A percentile compares a stretch with the other conserved stretches of the same genome.
phyloP scores from a whole-genome alignment of 2,888 invertebrate genomes.

The Pyrrhia umbra region DNA sequence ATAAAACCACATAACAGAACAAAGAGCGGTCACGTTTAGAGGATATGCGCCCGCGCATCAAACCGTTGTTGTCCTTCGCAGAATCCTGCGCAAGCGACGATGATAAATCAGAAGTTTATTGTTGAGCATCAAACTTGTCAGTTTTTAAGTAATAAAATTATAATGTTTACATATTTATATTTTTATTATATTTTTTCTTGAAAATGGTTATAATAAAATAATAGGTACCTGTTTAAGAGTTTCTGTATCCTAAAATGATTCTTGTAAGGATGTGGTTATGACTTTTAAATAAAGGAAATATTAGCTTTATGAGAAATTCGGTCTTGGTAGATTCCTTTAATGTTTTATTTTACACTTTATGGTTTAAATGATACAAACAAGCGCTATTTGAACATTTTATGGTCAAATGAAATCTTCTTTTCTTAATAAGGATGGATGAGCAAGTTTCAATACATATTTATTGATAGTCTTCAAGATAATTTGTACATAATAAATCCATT shows the following conservation, averaged over 20 bases:
- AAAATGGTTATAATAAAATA: constrained; percentile 22
- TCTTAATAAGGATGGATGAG: constrained; percentile 21
- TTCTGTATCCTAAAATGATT: background rate
- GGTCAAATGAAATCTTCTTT: background rate
- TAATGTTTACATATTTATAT: constrained; percentile 26
- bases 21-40: constrained; percentile 59
- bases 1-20: constrained; percentile 39
- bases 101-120: constrained; percentile 55
- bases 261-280: background rate
- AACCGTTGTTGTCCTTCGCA: constrained; percentile 61
- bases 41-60: constrained; percentile 54
- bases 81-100: constrained; percentile 54
- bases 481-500: background rate
- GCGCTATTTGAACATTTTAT: background rate
- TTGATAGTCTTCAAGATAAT: background rate
- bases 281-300: constrained; percentile 23
- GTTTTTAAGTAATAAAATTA: constrained; percentile 39
- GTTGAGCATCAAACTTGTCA: constrained; percentile 29
- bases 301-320: constrained; percentile 3
- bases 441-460: constrained; percentile 3
- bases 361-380: constrained; percentile 4
- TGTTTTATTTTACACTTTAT: constrained; percentile 13
- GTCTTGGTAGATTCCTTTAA: constrained; percentile 13
- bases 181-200: constrained; percentile 24
- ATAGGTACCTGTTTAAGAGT: background rate